These are phyloP conservation scores for Podotricha telesiphe DNA, from an alignment of 2,888 invertebrate genomes.

Conservation along the genomic window DNA sequence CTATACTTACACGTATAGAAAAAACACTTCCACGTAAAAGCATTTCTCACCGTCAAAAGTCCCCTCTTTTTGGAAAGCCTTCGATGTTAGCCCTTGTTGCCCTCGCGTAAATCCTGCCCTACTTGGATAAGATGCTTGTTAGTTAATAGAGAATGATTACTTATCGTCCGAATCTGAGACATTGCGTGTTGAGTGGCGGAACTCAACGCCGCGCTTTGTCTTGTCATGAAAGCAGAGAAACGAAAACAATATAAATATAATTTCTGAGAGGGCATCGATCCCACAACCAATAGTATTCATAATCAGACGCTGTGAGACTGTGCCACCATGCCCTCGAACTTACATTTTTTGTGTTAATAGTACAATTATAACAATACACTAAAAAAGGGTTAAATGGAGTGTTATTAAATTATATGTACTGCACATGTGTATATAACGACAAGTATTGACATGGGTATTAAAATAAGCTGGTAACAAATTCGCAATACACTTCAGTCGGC, in stretches of 20 bases:
- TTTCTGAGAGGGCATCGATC: too few relatives aligned
- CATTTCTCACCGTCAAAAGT: constrained; percentile 14
- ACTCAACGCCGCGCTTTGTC: too few relatives aligned
- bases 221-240: too few relatives aligned
- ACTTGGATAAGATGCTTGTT: constrained; percentile 7
- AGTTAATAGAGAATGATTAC: constrained; percentile 2
- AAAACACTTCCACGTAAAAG: constrained; percentile 4
- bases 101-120: constrained; percentile 16
- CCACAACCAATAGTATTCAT: too few relatives aligned
- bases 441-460: background rate
- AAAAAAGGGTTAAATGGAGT: background rate
- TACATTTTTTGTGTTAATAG: too few relatives aligned
- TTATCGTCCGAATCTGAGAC: too few relatives aligned
- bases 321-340: too few relatives aligned
- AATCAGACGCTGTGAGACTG: too few relatives aligned
- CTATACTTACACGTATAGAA: background rate
- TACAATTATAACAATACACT: background rate
- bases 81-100: constrained; percentile 4
- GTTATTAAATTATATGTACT: background rate
- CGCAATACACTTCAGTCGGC: background rate
- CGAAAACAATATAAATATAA: too few relatives aligned
- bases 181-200: too few relatives aligned
- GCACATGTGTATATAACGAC: background rate
- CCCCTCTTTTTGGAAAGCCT: background rate
- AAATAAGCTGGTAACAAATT: too few relatives aligned